Percentiles rank a stretch among this genome's conserved stretches.
Evolutionary conservation across 2,797 vertebrate species (phyloP).

Genomic region (Lepilemur septentrionalis): DNA sequence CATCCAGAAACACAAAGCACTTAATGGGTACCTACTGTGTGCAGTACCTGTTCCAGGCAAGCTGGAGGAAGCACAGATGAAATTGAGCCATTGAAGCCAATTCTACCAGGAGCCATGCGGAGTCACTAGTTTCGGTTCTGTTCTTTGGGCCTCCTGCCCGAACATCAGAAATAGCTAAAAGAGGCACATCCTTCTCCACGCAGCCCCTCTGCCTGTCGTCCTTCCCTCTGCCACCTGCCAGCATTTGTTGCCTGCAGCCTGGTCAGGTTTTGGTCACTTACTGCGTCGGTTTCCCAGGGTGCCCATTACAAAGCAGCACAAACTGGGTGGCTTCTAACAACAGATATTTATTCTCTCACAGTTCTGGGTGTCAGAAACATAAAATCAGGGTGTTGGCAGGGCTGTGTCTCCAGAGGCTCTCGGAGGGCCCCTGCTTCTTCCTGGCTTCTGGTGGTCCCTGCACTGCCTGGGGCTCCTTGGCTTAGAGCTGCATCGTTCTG

Average conservation of each 20-base stretch:
- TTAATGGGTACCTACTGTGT: neutral
- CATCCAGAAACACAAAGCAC: neutral
- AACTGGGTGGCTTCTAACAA: neutral
- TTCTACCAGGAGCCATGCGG: neutral
- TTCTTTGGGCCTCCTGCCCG: neutral
- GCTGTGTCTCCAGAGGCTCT: neutral
- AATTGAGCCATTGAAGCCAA: neutral
- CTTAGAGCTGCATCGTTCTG: neutral
- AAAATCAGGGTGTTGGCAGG: neutral
- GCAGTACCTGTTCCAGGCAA: neutral
- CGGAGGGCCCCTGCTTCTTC: neutral
- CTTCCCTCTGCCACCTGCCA: too few species aligned
- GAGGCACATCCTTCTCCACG: fast-evolving
- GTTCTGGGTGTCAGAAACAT: neutral
- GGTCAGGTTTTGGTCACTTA: neutral
- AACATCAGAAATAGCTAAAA: neutral
- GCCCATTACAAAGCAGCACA: neutral
- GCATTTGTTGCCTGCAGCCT: too few species aligned
- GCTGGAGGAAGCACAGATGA: neutral
- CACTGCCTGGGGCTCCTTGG: neutral
- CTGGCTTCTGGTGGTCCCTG: neutral
- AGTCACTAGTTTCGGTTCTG: neutral
- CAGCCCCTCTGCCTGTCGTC: neutral
- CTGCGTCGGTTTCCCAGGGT: fast-evolving
- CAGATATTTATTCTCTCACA: neutral